Base-by-base conservation (phyloP, 2,113 vertebrate species). In the Poeciliopsis turrubarensis region DNA sequence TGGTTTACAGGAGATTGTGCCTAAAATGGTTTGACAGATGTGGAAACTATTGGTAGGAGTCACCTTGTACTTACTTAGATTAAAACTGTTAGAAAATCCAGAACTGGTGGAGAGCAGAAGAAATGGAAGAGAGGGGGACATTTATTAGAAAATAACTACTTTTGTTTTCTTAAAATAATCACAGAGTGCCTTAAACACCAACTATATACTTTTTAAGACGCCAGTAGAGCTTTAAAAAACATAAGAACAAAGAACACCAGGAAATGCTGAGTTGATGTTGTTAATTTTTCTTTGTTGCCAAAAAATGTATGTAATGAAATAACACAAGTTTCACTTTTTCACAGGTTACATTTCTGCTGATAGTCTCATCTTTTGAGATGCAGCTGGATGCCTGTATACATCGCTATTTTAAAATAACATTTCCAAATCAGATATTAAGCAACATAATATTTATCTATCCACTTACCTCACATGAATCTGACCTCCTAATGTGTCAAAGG, bases 31-130 rank as follows among this genome's bases (percentile, higher is more conserved):
- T 22, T 30, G 39, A 41, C 39, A n/a, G 57, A 10, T 63, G 61
- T 15, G 1, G 29, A 6, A 75, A 30, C 62, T 66, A 3, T 75
- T 1, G 19, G 4, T 4, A 15, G 12, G 4, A 6, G 3, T 63
- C 9, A 57, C 31, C 29, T 80, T 22, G 0, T 29, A 94, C 93
- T 93, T 86, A 93, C 94, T 80, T 44, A 89, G 60, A 64, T 89
- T 85, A 32, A 87, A 57, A 1, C 80, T 54, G 0, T 80, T 61
- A 29, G 90, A 82, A 72, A 86, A 74, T 74, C 72, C 83, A 61
- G 81, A 63, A 62, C 81, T 68, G 32, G 73, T 54, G 44, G 85
- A 44, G 63, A 89, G 25, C 60, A 89, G 27, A 9, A 94, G 70
- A 73, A 92, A 51, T 10, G 41, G 39, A 67, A 41, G 19, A 62